Conservation (phyloP, 2,888 invertebrate genomes). For the Schrankia costaestrigalis region DNA sequence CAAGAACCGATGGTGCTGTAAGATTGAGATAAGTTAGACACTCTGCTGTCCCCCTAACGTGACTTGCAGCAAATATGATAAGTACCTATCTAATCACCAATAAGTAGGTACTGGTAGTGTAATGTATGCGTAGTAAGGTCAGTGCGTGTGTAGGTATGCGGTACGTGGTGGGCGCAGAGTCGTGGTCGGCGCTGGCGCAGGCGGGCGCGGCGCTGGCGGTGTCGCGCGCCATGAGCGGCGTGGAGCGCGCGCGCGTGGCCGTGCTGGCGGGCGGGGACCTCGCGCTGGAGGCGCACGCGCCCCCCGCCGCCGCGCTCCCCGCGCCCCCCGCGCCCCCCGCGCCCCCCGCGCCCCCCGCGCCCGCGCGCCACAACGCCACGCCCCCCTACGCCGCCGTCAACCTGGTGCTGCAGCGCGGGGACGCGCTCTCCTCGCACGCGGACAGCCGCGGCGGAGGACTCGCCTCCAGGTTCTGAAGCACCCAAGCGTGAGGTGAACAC, state of each 20-base stretch:
- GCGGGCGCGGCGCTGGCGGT: constrained; percentile 24
- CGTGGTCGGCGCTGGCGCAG: constrained; percentile 48
- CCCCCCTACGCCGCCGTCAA: constrained; percentile 82
- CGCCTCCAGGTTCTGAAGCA: constrained; percentile 81
- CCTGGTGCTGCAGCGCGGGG: constrained; percentile 83
- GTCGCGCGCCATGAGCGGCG: constrained; percentile 28
- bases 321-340: constrained; percentile 26
- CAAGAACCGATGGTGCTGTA: not conserved
- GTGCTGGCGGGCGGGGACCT: constrained; percentile 31
- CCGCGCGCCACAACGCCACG: constrained; percentile 25
- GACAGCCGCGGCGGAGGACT: constrained; percentile 87
- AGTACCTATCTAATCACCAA: not conserved
- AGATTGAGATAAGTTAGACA: no score
- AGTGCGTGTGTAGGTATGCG: constrained; percentile 46
- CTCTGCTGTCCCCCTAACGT: no score
- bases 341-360: constrained; percentile 23
- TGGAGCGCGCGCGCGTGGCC: constrained; percentile 41
- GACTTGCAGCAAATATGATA: no score
- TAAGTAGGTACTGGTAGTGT: not conserved
- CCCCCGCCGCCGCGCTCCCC: constrained; percentile 5
- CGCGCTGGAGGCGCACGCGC: constrained; percentile 14
- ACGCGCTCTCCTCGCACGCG: constrained; percentile 84
- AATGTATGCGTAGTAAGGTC: no score
- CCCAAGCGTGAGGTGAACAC: no score
- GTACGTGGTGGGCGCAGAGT: constrained; percentile 63